Percentiles rank a stretch among this genome's conserved stretches.
Evolutionary conservation across 2,797 vertebrate species (phyloP).

Genomic region (Gadopsis marmoratus): DNA sequence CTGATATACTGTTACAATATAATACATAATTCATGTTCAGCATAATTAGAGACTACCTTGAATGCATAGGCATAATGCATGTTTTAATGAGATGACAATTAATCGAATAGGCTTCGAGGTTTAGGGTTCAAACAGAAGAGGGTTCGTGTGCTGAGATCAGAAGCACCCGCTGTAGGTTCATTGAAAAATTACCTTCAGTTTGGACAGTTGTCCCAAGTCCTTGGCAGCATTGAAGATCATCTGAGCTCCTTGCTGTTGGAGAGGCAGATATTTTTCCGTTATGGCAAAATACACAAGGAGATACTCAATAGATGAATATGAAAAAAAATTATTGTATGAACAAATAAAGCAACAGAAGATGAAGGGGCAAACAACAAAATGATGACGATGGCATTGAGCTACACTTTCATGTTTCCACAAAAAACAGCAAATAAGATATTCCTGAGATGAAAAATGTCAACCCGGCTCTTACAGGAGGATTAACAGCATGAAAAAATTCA

Average conservation of each 20-base stretch:
- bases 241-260: conserved; percentile 91
- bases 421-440: conserved; percentile 2
- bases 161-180: neutral
- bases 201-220: conserved; percentile 97
- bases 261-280: conserved; percentile 14
- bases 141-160: neutral
- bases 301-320: neutral
- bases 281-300: neutral
- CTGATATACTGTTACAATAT: neutral
- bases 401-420: neutral
- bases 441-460: conserved; percentile 30
- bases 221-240: conserved; percentile 99
- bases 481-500: conserved; percentile 13
- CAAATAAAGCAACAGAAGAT: neutral
- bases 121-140: neutral
- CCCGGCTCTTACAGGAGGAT: neutral
- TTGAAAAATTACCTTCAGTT: conserved; percentile 92
- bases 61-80: neutral
- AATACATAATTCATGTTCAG: conserved; percentile 7
- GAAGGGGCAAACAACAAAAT: neutral
- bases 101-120: neutral
- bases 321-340: neutral
- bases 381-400: conserved; percentile 16
- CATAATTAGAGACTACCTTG: conserved; percentile 3
- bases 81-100: conserved; percentile 24